These are phyloP conservation scores for Clavelina lepadiformis DNA, from an alignment of 23 tunicate species.

Conservation along the genomic window DNA sequence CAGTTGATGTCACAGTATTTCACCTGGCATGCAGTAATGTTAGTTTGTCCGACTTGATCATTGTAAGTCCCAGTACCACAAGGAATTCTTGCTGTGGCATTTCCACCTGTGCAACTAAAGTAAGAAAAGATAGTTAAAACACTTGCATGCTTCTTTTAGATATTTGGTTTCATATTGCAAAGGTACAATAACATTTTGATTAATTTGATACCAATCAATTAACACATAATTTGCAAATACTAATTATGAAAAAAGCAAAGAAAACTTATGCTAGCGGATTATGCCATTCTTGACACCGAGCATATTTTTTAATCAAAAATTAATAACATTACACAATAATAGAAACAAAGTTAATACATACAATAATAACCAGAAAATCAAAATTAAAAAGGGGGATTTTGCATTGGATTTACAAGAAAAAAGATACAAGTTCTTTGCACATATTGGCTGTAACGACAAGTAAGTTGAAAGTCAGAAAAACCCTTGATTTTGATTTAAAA, in stretches of 20 bases:
- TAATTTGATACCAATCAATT: conserved; percentile 3
- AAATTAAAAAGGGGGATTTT: too few relatives aligned
- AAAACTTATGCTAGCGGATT: too few relatives aligned
- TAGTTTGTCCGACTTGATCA: conserved; percentile 26
- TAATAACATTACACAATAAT: neutral
- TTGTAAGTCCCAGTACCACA: conserved; percentile 61
- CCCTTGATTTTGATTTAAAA: too few relatives aligned
- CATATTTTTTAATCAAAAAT: neutral
- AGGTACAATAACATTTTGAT: neutral
- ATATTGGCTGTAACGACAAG: too few relatives aligned
- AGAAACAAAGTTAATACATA: neutral
- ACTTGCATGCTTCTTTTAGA: neutral
- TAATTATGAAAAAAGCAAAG: too few relatives aligned
- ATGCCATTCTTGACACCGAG: too few relatives aligned
- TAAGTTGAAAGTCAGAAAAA: too few relatives aligned
- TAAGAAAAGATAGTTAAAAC: neutral
- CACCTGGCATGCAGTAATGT: conserved; percentile 42
- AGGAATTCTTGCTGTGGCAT: conserved; percentile 45
- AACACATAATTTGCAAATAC: too few relatives aligned
- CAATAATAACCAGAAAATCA: neutral
- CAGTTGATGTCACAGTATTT: neutral
- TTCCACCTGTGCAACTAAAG: conserved; percentile 77
- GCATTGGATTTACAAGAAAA: too few relatives aligned
- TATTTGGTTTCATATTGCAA: neutral
- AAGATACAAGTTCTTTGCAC: too few relatives aligned